phyloP scores from a whole-genome alignment of 2,113 vertebrate genomes.

The Anser brachyrhynchus region DNA sequence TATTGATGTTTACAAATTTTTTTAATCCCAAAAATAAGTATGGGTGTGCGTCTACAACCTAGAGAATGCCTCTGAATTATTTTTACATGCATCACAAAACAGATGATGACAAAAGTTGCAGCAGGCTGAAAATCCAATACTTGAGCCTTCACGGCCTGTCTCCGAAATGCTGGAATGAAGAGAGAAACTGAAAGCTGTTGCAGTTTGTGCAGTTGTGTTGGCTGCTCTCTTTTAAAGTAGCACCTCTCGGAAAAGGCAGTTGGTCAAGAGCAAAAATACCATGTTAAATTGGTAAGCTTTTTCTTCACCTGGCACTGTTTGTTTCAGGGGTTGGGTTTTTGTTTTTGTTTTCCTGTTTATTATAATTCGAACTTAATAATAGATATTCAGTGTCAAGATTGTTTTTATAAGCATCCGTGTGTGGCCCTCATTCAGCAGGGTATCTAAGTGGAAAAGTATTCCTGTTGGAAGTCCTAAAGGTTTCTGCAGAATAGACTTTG shows the following conservation, averaged over 20 bases:
- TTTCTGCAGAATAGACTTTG: not conserved
- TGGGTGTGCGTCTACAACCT: not conserved
- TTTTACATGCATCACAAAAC: not conserved
- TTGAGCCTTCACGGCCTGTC: not conserved
- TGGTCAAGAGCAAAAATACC: not conserved
- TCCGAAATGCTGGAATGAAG: not conserved
- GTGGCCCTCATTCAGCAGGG: not conserved
- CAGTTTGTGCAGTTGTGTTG: not conserved
- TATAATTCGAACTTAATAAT: not conserved
- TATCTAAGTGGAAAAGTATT: not conserved
- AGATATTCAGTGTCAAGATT: not conserved
- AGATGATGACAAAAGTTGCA: not conserved
- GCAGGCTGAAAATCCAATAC: not conserved
- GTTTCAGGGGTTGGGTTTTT: not conserved
- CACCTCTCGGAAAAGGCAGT: not conserved
- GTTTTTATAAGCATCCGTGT: not conserved
- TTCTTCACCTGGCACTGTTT: not conserved
- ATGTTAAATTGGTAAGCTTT: not conserved
- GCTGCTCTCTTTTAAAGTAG: conserved; percentile 21
- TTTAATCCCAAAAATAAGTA: conserved; percentile 15
- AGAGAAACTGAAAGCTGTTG: conserved; percentile 32
- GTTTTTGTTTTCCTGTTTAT: not conserved
- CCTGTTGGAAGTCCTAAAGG: not conserved
- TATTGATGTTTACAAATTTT: conserved; percentile 17
- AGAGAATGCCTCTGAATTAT: not conserved